Conservation (phyloP, 1,140 invertebrate genomes). For the Chrysoperla carnea region DNA sequence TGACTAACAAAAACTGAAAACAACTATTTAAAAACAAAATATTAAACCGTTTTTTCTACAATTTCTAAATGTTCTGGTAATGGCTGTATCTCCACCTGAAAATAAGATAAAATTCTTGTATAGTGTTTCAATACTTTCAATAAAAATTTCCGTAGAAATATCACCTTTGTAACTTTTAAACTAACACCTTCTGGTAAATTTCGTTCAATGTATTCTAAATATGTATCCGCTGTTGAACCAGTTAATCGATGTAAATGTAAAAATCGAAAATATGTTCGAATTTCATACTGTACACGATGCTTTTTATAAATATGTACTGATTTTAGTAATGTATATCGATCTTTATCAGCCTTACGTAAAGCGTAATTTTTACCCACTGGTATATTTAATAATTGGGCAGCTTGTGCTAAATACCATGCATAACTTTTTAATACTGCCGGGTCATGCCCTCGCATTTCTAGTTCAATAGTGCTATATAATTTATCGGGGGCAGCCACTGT, state of each 20-base stretch:
- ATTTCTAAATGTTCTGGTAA: not conserved
- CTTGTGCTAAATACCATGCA: constrained; percentile 58
- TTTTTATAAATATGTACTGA: constrained; percentile 87
- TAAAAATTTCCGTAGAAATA: constrained; percentile 2
- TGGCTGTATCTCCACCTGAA: not conserved
- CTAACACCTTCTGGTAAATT: constrained; percentile 95
- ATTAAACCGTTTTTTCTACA: too few relatives aligned
- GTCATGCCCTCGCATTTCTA: constrained; percentile 78
- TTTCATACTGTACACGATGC: constrained; percentile 90
- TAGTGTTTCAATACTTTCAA: too few relatives aligned
- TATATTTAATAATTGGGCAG: constrained; percentile 32
- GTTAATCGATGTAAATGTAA: constrained; percentile 73
- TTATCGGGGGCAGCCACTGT: constrained; percentile 32
- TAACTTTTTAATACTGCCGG: constrained; percentile 77
- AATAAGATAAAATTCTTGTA: not conserved
- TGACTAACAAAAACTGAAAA: too few relatives aligned
- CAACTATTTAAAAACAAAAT: too few relatives aligned
- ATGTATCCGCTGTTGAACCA: constrained; percentile 88
- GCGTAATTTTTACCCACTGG: constrained; percentile 35
- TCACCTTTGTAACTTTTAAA: constrained; percentile 80
- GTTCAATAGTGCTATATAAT: constrained; percentile 63
- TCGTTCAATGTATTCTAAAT: constrained; percentile 89
- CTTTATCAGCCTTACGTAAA: constrained; percentile 48
- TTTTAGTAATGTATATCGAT: constrained; percentile 65
- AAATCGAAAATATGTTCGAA: constrained; percentile 78